These are phyloP conservation scores for Pemphredon lugubris DNA, from an alignment of 2,888 invertebrate species.

Conservation along the genomic window DNA sequence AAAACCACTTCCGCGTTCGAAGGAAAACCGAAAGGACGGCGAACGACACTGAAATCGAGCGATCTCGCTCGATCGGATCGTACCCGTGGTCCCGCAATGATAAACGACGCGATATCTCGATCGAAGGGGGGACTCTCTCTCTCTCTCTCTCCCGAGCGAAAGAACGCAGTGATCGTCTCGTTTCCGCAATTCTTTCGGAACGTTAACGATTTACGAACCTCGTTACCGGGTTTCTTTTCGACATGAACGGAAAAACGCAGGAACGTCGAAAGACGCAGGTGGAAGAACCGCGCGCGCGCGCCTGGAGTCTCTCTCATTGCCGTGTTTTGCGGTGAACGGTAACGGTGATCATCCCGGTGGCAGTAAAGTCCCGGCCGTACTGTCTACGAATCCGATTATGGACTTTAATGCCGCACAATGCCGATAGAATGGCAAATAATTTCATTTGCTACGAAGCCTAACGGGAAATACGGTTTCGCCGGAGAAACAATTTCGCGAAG, in stretches of 20 bases:
- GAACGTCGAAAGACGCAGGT: constrained; percentile 5
- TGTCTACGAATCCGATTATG: constrained; percentile 40
- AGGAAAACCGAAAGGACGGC: background rate
- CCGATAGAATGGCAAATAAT: constrained; percentile 56
- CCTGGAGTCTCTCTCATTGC: no score
- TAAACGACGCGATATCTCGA: constrained; percentile 54
- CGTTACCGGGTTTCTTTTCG: constrained; percentile 46
- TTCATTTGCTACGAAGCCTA: constrained; percentile 33
- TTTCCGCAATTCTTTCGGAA: constrained; percentile 53
- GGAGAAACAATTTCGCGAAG: constrained; percentile 35
- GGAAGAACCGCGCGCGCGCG: constrained; percentile 39
- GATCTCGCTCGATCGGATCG: no score
- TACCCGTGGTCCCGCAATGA: no score
- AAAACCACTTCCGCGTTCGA: background rate
- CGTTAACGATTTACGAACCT: constrained; percentile 54
- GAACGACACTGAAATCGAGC: background rate
- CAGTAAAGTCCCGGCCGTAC: constrained; percentile 49
- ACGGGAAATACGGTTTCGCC: constrained; percentile 42
- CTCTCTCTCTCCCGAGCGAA: no score
- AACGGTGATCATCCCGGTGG: constrained; percentile 62
- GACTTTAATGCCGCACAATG: constrained; percentile 44
- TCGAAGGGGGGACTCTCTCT: constrained; percentile 32
- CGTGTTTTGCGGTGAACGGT: constrained; percentile 66
- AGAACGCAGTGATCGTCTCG: constrained; percentile 34
- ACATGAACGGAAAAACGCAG: background rate